Evolutionary conservation across 2,888 invertebrate species (phyloP), one percentile per base, ranked within the genome.

Genomic region (Rhyacophila evoluta): DNA sequence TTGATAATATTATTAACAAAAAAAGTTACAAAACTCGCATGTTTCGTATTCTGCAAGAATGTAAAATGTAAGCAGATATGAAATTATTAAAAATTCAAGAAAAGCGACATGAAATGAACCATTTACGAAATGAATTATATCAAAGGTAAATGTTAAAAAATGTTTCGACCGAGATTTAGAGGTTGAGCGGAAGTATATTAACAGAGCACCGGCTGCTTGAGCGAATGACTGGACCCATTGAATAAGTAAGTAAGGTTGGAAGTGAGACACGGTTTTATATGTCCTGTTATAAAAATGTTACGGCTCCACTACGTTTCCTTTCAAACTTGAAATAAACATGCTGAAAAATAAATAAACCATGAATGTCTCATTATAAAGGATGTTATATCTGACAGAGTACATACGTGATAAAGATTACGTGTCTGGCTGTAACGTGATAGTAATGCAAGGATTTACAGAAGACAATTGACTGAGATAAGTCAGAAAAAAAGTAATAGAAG

Each of bases 221-320:
- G 41, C 6, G 25, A 19, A 55, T 55, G 55, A 55, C 55, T 55
- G 55, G 55, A 55, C 55, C 12, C 8, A 55, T 55, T 55, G 55
- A 55, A 55, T 55, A 55, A 55, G 25, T 55, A 55, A 55, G 55
- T 25, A 10, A 55, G 55, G 55, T 25, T 55, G 19, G 55, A 25
- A 55, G 55, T 55, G 25, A 55, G 55, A 41, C 41, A 15, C 15
- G 19, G 55, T 55, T 55, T 55, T 55, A 55, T 55, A 55, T 55
- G 55, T 55, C 55, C 55, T 55, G 55, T 55, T 55, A 55, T 55
- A 55, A 55, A 55, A 55, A 55, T 55, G 55, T 55, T 25, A 55
- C 55, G 4, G 55, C 55, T 15, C 19, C 2, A 41, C 15, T 5
- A 55, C 55, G 55, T 55, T 55, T 55, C 55, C 25, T 55, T 25